Evolutionary conservation across 2,113 vertebrate species (phyloP).

Genomic region (Puntigrus tetrazona): DNA sequence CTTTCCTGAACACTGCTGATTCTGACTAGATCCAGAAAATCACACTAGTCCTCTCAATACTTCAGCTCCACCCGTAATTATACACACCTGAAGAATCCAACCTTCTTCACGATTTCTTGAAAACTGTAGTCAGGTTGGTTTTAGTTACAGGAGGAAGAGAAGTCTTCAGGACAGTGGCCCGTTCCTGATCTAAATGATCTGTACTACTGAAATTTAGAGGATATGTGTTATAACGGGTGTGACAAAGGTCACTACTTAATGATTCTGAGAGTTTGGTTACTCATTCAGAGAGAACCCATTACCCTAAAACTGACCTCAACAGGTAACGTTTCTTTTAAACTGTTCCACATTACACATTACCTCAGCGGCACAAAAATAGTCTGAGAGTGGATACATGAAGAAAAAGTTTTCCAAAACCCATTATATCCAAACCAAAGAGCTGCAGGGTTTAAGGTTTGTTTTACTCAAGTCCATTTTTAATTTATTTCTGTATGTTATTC

Average conservation of each 20-base stretch:
- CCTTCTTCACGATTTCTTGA: too few relatives aligned
- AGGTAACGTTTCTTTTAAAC: background rate
- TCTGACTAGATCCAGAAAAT: too few relatives aligned
- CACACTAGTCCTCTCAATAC: too few relatives aligned
- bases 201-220: background rate
- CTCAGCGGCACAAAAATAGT: background rate
- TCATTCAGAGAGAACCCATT: constrained; percentile 9
- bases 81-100: background rate
- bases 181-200: background rate
- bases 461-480: background rate
- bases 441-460: background rate
- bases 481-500: background rate
- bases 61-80: too few relatives aligned
- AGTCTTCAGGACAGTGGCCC: too few relatives aligned
- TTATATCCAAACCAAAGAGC: background rate
- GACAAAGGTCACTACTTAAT: background rate
- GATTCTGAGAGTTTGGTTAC: constrained; percentile 11
- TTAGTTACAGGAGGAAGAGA: too few relatives aligned
- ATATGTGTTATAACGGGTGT: background rate
- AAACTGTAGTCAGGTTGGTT: too few relatives aligned
- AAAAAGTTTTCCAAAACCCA: background rate
- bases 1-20: too few relatives aligned
- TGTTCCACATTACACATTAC: background rate
- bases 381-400: background rate
- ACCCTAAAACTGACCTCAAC: constrained; percentile 1